Conservation (phyloP, 1,140 invertebrate genomes). For the Magallana gigas region DNA sequence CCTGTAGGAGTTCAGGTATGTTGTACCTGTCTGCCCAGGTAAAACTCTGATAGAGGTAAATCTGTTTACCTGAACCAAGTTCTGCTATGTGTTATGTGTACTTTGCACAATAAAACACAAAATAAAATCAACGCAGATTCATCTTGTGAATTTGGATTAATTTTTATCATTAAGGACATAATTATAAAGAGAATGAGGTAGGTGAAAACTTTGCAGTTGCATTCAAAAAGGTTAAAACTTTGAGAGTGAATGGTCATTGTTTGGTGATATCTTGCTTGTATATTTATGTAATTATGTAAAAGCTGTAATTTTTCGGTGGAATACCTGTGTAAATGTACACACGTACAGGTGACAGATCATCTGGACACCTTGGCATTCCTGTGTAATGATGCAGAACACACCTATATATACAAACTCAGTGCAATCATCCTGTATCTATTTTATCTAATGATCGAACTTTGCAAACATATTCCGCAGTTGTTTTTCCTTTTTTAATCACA, state of each 20-base stretch:
- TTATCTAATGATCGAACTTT: no score
- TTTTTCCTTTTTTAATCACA: no score
- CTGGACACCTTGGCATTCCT: neutral
- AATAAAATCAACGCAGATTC: neutral
- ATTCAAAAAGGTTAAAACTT: no score
- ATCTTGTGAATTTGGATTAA: neutral
- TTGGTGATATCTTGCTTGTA: neutral
- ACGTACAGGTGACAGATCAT: neutral
- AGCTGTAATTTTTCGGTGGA: neutral
- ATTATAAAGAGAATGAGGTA: neutral
- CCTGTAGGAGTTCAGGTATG: constrained; percentile 8
- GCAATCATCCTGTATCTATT: neutral
- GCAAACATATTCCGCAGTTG: no score
- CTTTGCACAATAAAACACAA: neutral
- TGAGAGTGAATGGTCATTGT: neutral
- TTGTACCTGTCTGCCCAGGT: neutral
- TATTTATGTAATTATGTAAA: neutral
- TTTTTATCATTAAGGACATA: neutral
- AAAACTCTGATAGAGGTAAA: neutral
- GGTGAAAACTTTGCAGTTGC: neutral
- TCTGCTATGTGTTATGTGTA: constrained; percentile 26
- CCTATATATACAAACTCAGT: neutral
- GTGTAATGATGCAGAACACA: constrained; percentile 18
- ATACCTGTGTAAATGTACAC: neutral
- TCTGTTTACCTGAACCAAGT: neutral